These are phyloP conservation scores for Triplophysa dalaica DNA, from an alignment of 2,113 vertebrate genomes.

Conservation along the genomic window DNA sequence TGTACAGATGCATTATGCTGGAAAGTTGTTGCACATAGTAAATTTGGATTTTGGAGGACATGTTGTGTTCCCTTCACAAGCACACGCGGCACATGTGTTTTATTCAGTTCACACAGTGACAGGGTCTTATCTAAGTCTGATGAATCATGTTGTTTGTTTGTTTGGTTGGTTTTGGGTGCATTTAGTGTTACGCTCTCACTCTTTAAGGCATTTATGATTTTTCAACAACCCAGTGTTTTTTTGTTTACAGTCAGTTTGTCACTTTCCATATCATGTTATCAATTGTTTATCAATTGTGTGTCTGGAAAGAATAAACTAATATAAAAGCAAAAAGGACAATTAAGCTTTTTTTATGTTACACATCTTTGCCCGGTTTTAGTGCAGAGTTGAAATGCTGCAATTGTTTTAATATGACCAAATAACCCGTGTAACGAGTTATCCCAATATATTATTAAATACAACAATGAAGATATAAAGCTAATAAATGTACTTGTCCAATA, in stretches of 20 bases:
- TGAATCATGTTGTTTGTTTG: not conserved
- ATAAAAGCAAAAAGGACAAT: not conserved
- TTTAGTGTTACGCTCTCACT: not conserved
- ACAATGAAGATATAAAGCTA: no score
- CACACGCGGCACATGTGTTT: not conserved
- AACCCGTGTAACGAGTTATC: no score
- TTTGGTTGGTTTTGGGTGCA: not conserved
- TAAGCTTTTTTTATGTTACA: not conserved
- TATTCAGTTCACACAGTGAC: not conserved
- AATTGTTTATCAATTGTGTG: not conserved
- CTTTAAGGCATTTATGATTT: not conserved
- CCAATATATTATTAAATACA: no score
- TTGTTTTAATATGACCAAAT: no score
- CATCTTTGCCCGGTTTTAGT: no score
- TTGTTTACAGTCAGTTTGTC: slow-evolving; percentile 10
- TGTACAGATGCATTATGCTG: not conserved
- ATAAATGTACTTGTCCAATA: no score
- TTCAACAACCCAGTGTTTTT: not conserved
- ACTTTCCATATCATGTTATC: not conserved
- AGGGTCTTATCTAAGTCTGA: not conserved
- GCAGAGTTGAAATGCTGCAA: no score
- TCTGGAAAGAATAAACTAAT: slow-evolving; percentile 10
- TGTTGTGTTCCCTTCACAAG: not conserved
- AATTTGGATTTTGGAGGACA: not conserved
- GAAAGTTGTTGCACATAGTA: not conserved